Evolutionary conservation across 2,888 invertebrate species (phyloP).

Genomic region (Poecilus cupreus): DNA sequence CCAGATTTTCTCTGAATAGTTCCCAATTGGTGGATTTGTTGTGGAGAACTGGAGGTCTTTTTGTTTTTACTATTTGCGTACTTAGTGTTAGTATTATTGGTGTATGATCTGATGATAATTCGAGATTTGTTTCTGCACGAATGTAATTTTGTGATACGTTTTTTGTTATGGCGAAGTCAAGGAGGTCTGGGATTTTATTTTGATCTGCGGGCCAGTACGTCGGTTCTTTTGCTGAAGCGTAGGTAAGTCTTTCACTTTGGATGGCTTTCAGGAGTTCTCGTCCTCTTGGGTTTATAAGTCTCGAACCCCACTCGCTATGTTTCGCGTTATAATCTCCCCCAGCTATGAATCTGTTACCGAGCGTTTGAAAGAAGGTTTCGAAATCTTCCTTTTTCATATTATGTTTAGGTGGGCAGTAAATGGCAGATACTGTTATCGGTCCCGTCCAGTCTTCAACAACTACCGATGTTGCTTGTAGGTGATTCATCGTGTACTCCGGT

Average conservation of each 20-base stretch:
- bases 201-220: no score
- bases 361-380: conserved; percentile 7
- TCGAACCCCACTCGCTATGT: neutral
- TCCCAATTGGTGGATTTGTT: no score
- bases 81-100: no score
- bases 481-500: conserved; percentile 31
- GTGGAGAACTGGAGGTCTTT: no score
- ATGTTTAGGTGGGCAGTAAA: conserved; percentile 45
- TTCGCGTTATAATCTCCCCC: conserved; percentile 32
- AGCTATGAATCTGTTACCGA: conserved; percentile 11
- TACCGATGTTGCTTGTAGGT: conserved; percentile 28
- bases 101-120: no score
- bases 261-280: conserved; percentile 28
- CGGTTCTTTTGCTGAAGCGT: neutral
- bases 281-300: neutral
- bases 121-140: no score
- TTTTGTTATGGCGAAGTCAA: no score
- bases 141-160: no score
- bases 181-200: conserved; percentile 21
- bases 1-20: no score
- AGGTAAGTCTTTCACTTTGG: neutral
- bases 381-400: conserved; percentile 7
- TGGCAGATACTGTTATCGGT: neutral
- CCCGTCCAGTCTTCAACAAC: neutral
- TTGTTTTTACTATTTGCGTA: no score